These are phyloP conservation scores for Thomomys bottae DNA, from an alignment of 2,113 vertebrate genomes.

Conservation along the genomic window DNA sequence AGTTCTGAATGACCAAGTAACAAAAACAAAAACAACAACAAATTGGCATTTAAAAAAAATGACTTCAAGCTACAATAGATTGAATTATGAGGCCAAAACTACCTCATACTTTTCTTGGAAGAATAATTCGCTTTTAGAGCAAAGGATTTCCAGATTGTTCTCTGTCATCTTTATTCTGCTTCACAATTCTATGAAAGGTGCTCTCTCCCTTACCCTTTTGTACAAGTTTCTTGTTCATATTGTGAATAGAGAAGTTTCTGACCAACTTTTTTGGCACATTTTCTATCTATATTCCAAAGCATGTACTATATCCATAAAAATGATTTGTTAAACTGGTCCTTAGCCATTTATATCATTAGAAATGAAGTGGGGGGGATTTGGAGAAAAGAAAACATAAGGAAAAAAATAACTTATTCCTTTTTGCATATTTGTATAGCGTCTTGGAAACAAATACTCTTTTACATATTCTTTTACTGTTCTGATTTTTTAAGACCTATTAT, in stretches of 20 bases:
- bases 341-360: constrained; percentile 95
- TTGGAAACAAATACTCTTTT: constrained; percentile 84
- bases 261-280: constrained; percentile 86
- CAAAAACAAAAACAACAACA: background rate
- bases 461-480: constrained; percentile 88
- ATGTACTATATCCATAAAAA: constrained; percentile 96
- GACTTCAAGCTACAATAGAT: constrained; percentile 69
- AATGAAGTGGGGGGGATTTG: constrained; percentile 73
- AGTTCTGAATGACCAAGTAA: constrained; percentile 70
- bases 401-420: constrained; percentile 86
- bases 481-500: constrained; percentile 88
- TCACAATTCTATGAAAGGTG: constrained; percentile 91
- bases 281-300: constrained; percentile 93
- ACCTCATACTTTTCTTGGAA: constrained; percentile 85
- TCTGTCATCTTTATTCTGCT: constrained; percentile 81
- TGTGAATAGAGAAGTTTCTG: constrained; percentile 93
- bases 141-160: constrained; percentile 69
- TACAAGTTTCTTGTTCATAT: constrained; percentile 90
- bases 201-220: constrained; percentile 84
- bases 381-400: constrained; percentile 65
- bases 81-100: constrained; percentile 84
- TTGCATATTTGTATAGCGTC: constrained; percentile 89
- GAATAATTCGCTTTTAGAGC: constrained; percentile 55
- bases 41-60: constrained; percentile 36
- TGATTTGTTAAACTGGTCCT: constrained; percentile 97